Evolutionary conservation across 2,797 vertebrate species (phyloP), one percentile per base, ranked within the genome.

Genomic region (Crax fasciolata): DNA sequence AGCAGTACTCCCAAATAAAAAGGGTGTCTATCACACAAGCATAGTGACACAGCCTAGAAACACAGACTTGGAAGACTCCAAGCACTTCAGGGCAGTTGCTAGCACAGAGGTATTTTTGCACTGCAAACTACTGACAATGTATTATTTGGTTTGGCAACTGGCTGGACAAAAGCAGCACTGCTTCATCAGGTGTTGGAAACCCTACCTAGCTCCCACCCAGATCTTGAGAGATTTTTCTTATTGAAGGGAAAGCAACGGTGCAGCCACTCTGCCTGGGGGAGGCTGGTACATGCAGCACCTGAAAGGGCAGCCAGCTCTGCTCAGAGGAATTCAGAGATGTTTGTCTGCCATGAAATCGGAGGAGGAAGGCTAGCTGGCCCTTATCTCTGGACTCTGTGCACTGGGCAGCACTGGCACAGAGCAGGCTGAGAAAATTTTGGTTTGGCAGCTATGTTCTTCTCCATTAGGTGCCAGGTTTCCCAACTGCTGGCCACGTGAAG

Each of bases 51-150:
- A 28, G 35, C 35, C 59, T 15, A 61, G 54, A 89, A 81, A 89
- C 15, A 38, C 30, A 54, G 16, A 18, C 15, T 32, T 54, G 20
- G 62, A 35, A 76, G 13, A 57, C 9, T 38, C 5, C 3, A 15
- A 72, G 62, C 30, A 59, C 44, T 30, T 83, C 65, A 63, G 25
- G 27, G 38, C 24, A 89, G 63, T 23, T 63, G 39, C 51, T 49
- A 73, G 63, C 75, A 49, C 4, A 73, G 59, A 35, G 18, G 25
- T 27, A 13, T 8, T 51, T 3, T 67, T 35, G 54, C 66, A 13
- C 6, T 10, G 51, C 20, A 65, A 41, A 28, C n/a, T 73, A 83
- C 0, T 59, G 62, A 44, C 0, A 1, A 44, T 8, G 0, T 20
- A 44, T 25, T 43, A 48, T 3, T 59, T 1, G 9, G 24, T 84